phyloP scores from a whole-genome alignment of 2,797 vertebrate genomes.

The Cyprinella venusta region DNA sequence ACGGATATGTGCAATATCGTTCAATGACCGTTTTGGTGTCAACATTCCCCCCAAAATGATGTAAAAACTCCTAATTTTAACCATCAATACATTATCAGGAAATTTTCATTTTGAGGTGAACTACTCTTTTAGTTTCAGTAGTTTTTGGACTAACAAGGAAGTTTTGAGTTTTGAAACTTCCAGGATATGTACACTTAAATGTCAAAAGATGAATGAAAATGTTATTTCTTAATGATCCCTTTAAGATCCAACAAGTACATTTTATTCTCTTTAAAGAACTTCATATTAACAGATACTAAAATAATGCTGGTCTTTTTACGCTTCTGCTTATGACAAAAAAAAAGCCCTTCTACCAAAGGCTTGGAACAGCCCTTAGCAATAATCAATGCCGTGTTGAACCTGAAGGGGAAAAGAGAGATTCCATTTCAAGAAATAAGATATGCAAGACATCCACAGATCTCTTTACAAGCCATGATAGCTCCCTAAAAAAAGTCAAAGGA shows the following conservation, averaged over 20 bases:
- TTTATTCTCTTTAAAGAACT: background rate
- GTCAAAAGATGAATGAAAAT: background rate
- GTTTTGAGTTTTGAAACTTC: background rate
- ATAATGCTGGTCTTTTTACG: constrained; percentile 25
- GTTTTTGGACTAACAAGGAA: background rate
- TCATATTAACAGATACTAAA: constrained; percentile 16
- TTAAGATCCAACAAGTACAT: background rate
- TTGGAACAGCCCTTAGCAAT: constrained; percentile 33
- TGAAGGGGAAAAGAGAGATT: constrained; percentile 51
- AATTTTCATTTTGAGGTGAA: no score
- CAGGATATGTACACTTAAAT: background rate
- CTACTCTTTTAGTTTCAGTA: background rate
- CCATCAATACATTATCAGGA: no score
- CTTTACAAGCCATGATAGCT: constrained; percentile 49
- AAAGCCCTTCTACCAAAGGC: background rate
- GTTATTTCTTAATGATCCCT: background rate
- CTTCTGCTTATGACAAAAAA: background rate
- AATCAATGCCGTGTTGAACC: constrained; percentile 53
- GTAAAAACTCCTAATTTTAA: no score
- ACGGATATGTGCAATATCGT: no score
- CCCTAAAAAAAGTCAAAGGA: constrained; percentile 51
- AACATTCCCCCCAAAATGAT: no score
- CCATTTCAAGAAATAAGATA: constrained; percentile 61
- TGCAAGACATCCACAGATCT: constrained; percentile 43
- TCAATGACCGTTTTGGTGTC: no score